These are phyloP conservation scores for Danio jaintianensis DNA, from an alignment of 2,797 vertebrate genomes.

Conservation along the genomic window DNA sequence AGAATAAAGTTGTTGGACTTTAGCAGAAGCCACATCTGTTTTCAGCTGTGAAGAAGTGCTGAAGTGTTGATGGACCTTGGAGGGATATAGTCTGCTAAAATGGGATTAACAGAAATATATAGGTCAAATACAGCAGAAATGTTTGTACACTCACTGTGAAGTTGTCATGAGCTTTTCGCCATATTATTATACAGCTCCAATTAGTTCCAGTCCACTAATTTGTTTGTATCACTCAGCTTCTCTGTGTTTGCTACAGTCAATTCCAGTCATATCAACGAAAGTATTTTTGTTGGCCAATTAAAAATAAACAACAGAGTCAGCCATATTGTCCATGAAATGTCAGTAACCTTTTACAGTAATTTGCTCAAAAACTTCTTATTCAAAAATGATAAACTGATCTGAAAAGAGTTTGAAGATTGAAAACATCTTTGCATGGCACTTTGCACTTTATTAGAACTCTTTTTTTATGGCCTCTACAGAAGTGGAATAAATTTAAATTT, in stretches of 20 bases:
- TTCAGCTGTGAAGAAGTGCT: slow-evolving; percentile 43
- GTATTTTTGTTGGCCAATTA: background rate
- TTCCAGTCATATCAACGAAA: background rate
- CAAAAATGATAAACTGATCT: background rate
- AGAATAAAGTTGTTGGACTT: slow-evolving; percentile 32
- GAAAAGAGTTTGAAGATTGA: no score
- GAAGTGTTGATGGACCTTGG: slow-evolving; percentile 28
- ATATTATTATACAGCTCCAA: slow-evolving; percentile 16
- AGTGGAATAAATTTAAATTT: no score
- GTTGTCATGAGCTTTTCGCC: slow-evolving; percentile 16
- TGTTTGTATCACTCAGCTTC: slow-evolving; percentile 23
- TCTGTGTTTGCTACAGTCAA: slow-evolving; percentile 16
- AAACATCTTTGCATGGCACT: no score
- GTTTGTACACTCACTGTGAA: slow-evolving; percentile 32
- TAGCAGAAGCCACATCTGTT: slow-evolving; percentile 41
- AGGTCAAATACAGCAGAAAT: slow-evolving; percentile 8
- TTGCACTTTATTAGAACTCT: no score
- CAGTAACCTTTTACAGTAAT: background rate
- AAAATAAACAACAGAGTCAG: slow-evolving; percentile 8
- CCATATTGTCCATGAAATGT: slow-evolving; percentile 3
- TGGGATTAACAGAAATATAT: slow-evolving; percentile 45
- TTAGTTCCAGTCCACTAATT: slow-evolving; percentile 20
- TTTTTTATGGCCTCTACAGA: no score
- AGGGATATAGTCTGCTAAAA: slow-evolving; percentile 34
- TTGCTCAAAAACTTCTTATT: background rate